These are phyloP conservation scores for Ailurus styani DNA, from an alignment of 2,113 vertebrate genomes.

Conservation along the genomic window DNA sequence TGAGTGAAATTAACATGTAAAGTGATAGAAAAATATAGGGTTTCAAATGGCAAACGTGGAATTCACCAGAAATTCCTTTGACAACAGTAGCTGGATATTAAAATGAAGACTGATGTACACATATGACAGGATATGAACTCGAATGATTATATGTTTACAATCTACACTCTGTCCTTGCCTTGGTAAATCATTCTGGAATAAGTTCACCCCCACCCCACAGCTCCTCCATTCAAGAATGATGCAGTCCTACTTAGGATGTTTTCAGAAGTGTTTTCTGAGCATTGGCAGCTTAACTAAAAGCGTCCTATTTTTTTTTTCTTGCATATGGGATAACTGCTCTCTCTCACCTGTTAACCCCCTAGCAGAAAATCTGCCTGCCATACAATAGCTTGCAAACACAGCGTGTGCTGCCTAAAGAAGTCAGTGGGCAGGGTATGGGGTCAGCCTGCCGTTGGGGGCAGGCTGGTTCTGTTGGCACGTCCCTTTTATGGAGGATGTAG, in stretches of 20 bases:
- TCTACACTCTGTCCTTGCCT: neutral
- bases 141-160: neutral
- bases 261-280: constrained; percentile 4
- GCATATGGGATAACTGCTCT: constrained; percentile 46
- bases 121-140: neutral
- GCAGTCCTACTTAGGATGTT: neutral
- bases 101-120: neutral
- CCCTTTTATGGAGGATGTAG: constrained; percentile 65
- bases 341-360: constrained; percentile 56
- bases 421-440: constrained; percentile 38
- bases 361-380: constrained; percentile 10
- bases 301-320: constrained; percentile 46
- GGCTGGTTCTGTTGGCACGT: constrained; percentile 70
- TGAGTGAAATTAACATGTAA: neutral
- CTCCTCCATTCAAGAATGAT: neutral
- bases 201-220: neutral
- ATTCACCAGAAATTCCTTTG: constrained; percentile 8
- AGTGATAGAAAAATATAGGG: neutral
- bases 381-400: constrained; percentile 70
- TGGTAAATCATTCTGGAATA: neutral
- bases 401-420: constrained; percentile 1
- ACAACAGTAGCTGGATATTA: neutral
- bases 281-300: neutral
- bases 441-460: constrained; percentile 51
- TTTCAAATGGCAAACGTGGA: neutral